Percentiles rank a stretch among this genome's conserved stretches.
Conservation (phyloP, 2,113 vertebrate genomes). For the Xiphorhynchus elegans region DNA sequence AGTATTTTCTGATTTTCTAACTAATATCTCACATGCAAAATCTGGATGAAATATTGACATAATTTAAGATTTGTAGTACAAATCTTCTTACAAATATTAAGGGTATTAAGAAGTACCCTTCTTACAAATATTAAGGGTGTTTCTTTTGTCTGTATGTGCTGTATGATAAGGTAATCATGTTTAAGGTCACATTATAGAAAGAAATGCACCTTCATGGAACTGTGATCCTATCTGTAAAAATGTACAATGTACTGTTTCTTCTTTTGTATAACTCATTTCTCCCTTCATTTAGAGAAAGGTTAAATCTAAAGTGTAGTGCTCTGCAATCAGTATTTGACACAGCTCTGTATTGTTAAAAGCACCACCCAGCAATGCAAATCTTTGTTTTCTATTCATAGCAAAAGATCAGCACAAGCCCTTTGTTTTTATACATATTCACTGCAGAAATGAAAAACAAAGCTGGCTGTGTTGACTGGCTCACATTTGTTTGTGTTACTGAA, state of each 20-base stretch:
- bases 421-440: slow-evolving; percentile 64
- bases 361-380: slow-evolving; percentile 60
- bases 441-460: slow-evolving; percentile 71
- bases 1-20: neutral
- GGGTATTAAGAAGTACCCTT: too few relatives aligned
- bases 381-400: slow-evolving; percentile 53
- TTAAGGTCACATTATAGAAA: slow-evolving; percentile 20
- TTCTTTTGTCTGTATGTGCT: neutral
- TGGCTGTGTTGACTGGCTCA: slow-evolving; percentile 65
- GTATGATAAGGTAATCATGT: neutral
- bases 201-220: slow-evolving; percentile 47
- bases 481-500: slow-evolving; percentile 75
- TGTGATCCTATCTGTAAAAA: neutral
- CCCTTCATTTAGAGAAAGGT: slow-evolving; percentile 4
- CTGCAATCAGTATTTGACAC: slow-evolving; percentile 38
- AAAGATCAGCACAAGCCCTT: slow-evolving; percentile 76
- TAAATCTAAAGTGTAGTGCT: slow-evolving; percentile 40
- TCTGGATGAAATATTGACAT: neutral
- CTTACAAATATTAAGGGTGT: neutral
- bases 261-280: neutral
- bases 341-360: slow-evolving; percentile 12
- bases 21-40: neutral
- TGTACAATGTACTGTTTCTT: neutral
- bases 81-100: neutral
- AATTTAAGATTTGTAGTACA: neutral